A percentile compares a stretch with the other conserved stretches of the same genome.
phyloP scores from a whole-genome alignment of 2,113 vertebrate species.

The Xenopus laevis region DNA sequence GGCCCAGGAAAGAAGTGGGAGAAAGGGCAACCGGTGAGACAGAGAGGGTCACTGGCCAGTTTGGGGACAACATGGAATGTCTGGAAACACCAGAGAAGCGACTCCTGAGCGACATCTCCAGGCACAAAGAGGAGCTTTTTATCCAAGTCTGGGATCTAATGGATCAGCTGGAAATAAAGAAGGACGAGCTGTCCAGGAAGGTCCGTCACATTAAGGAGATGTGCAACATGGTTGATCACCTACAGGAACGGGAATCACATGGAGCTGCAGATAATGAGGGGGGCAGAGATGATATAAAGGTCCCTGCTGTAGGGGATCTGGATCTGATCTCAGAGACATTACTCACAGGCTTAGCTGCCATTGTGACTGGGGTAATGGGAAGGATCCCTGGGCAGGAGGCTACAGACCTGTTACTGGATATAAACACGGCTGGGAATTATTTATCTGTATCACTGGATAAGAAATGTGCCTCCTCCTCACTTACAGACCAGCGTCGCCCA shows the following conservation, averaged over 20 bases:
- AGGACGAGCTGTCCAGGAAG: slow-evolving; percentile 19
- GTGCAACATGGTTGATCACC: slow-evolving; percentile 1
- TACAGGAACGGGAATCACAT: neutral
- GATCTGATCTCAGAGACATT: slow-evolving; percentile 1
- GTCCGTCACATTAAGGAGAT: slow-evolving; percentile 5
- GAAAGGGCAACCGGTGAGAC: neutral
- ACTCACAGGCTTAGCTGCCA: neutral
- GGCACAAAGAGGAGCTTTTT: slow-evolving; percentile 9
- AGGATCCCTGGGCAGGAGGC: neutral
- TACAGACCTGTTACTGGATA: neutral
- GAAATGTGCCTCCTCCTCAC: slow-evolving; percentile 9
- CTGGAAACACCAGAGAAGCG: slow-evolving; percentile 12
- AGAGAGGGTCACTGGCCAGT: neutral
- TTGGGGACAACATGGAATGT: slow-evolving; percentile 7
- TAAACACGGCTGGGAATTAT: slow-evolving; percentile 11
- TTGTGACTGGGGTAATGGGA: neutral
- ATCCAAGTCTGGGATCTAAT: slow-evolving; percentile 19
- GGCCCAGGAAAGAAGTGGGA: neutral
- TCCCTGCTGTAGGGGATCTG: neutral
- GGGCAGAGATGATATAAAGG: neutral
- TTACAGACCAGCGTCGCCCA: neutral
- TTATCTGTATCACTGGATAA: slow-evolving; percentile 7
- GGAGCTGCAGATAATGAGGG: neutral
- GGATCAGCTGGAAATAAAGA: slow-evolving; percentile 18
- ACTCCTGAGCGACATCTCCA: slow-evolving; percentile 12